Conservation (phyloP, 2,888 invertebrate genomes). For the Abrostola triplasia region DNA sequence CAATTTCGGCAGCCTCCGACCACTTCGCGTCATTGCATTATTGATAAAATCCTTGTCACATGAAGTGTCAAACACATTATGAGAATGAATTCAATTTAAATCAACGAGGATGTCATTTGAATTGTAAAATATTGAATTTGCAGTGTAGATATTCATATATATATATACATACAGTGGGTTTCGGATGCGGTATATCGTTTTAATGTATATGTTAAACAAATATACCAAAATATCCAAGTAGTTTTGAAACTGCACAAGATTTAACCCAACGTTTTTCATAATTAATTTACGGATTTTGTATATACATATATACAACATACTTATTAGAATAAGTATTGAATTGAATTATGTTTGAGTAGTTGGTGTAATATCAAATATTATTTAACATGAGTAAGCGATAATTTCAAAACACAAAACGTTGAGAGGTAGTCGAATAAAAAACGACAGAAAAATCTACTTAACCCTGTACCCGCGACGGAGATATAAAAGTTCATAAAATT, state of each 20-base stretch:
- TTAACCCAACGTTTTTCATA: not conserved
- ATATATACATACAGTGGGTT: too few species aligned
- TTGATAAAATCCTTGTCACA: conserved; percentile 49
- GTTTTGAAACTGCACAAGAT: not conserved
- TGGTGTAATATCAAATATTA: not conserved
- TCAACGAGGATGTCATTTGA: conserved; percentile 8
- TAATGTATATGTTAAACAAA: too few species aligned
- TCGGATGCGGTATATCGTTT: not conserved
- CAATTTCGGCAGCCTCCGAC: conserved; percentile 53
- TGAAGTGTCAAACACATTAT: conserved; percentile 25
- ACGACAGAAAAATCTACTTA: conserved; percentile 19
- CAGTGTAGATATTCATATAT: too few species aligned
- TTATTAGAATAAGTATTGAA: not conserved
- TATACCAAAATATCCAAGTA: not conserved
- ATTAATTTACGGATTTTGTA: not conserved
- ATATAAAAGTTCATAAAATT: not conserved
- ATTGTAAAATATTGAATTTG: not conserved
- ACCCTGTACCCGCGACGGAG: conserved; percentile 46
- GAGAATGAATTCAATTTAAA: conserved; percentile 30
- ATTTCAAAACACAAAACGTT: not conserved
- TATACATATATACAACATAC: not conserved
- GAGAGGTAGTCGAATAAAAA: not conserved
- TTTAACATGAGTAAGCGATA: conserved; percentile 2
- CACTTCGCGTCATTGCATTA: conserved; percentile 27
- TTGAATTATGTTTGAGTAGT: not conserved